These are phyloP conservation scores for Drosophila athabasca DNA, from an alignment of 1,140 invertebrate species.

Conservation along the genomic window DNA sequence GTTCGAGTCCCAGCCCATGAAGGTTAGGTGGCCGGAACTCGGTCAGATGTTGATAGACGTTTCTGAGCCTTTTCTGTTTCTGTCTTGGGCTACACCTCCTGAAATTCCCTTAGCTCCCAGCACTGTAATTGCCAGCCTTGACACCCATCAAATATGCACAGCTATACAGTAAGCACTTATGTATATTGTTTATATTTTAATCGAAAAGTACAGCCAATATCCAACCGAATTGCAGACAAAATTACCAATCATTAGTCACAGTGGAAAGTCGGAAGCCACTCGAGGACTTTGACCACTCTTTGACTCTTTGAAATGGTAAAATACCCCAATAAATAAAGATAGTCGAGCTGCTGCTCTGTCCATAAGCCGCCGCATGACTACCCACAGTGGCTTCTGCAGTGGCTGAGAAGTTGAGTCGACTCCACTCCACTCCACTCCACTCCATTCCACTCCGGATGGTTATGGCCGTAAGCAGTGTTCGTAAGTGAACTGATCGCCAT, in stretches of 20 bases:
- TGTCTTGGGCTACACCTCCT: constrained; percentile 67
- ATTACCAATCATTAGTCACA: constrained; percentile 33
- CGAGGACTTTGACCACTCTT: constrained; percentile 17
- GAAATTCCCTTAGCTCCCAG: constrained; percentile 31
- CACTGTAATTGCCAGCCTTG: constrained; percentile 31
- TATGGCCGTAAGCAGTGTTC: constrained; percentile 69
- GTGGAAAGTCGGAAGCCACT: constrained; percentile 6
- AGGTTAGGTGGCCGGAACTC: constrained; percentile 50
- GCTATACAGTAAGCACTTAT: neutral
- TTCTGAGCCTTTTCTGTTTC: constrained; percentile 61
- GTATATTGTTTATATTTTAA: neutral
- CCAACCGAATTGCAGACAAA: constrained; percentile 29
- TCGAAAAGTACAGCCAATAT: neutral
- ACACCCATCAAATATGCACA: neutral
- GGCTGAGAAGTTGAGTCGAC: constrained; percentile 29
- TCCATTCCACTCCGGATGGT: constrained; percentile 23
- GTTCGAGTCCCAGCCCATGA: neutral
- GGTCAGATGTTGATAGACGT: constrained; percentile 61
- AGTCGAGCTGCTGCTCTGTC: constrained; percentile 10
- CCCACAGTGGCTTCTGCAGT: constrained; percentile 53
- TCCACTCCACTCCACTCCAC: neutral
- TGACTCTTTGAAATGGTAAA: constrained; percentile 44
- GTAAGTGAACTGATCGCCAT: constrained; percentile 77
- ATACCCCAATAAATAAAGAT: constrained; percentile 65
- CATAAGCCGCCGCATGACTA: constrained; percentile 63